phyloP scores from a whole-genome alignment of 2,113 vertebrate genomes.

The Lynx canadensis region DNA sequence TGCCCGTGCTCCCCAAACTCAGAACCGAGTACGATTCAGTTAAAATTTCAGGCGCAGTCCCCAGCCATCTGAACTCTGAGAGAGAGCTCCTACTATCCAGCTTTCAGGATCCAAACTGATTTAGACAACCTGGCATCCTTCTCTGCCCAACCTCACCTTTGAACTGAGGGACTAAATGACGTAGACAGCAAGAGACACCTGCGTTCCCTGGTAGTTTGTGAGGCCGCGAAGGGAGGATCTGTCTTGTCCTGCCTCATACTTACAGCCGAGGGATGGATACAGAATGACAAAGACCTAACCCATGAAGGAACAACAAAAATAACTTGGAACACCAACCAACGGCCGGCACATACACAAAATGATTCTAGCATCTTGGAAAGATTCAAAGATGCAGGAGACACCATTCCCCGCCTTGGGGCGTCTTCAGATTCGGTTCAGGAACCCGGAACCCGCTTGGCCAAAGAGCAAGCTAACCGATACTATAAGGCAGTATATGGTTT shows the following conservation, averaged over 20 bases:
- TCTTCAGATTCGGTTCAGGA: not conserved
- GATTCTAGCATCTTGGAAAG: not conserved
- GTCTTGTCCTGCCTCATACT: not conserved
- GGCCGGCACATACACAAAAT: fast-evolving
- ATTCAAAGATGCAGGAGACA: not conserved
- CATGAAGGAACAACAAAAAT: not conserved
- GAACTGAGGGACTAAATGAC: not conserved
- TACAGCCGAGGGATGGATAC: fast-evolving
- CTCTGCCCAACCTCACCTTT: not conserved
- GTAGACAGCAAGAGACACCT: too few species aligned
- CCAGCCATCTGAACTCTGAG: not conserved
- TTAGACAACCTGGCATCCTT: fast-evolving
- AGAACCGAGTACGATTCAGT: not conserved
- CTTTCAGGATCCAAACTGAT: not conserved
- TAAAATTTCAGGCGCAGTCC: not conserved
- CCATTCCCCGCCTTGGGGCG: too few species aligned
- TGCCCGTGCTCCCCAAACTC: too few species aligned
- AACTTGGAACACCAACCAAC: not conserved
- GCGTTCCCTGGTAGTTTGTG: not conserved
- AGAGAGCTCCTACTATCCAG: too few species aligned
- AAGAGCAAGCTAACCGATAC: not conserved
- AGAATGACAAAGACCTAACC: fast-evolving
- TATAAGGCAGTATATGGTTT: not conserved
- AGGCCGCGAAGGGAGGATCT: not conserved
- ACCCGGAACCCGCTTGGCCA: fast-evolving